Base-by-base conservation (phyloP, 92 coral and sea anemone genomes). In the Meandrina meandrites region DNA sequence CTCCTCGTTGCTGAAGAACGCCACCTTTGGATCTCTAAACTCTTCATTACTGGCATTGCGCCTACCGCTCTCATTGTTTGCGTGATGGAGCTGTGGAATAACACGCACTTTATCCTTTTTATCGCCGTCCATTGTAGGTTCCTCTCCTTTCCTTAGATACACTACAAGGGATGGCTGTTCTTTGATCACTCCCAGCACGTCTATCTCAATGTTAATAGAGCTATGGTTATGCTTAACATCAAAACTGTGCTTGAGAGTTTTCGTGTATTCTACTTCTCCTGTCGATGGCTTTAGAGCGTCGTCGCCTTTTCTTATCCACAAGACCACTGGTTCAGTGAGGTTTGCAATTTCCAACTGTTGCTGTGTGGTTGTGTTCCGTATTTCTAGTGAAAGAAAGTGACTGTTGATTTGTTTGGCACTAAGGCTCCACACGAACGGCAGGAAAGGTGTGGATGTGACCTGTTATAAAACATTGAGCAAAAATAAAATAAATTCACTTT, bases 161-260 rank as follows among this genome's bases (percentile, higher is more conserved):
- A 92, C 87, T 13, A 83, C 81, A 22, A 89, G 70, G 9, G 81
- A 89, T 54, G 88, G 84, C 17, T 74, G 56, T 13, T 70, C 79
- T 1, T 73, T 54, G 16, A 22, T 32, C 15, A 78, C 72, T 24
- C 70, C 87, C 5, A 88, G 76, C 16, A 76, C 53, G 35, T 87
- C 32, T 17, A 92, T 58, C 3, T 92, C 92, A 32, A 92, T 83
- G 83, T 89, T 92, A 34, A 92, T 86, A n/a, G 92, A 72, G 48
- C 94, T 92, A 48, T 56, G 73, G 75, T 89, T 89, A 18, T 78
- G 22, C 78, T 53, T n/a, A 12, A 92, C 90, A 10, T 58, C 50
- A 81, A 92, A 92, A 13, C 60, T 64, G 47, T 85, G 92, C 81
- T 81, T 45, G 74, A 78, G 79, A 8, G 82, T 85, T 37, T 85